Evolutionary conservation across 2,113 vertebrate species (phyloP).

Genomic region (Eolophus roseicapilla): DNA sequence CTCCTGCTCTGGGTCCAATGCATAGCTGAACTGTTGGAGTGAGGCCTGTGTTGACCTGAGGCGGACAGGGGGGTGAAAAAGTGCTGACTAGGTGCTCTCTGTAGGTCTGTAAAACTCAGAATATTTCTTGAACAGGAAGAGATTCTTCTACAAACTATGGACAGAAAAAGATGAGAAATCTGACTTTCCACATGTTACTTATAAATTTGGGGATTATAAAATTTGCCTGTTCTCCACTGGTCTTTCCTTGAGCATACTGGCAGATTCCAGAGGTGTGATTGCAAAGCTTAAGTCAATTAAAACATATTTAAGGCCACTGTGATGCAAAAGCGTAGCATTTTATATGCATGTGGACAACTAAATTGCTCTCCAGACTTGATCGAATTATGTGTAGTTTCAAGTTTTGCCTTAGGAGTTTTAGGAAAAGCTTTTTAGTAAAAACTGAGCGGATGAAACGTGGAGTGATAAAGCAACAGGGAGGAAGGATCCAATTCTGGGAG

Average conservation of each 20-base stretch:
- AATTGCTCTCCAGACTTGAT: not conserved
- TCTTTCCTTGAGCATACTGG: not conserved
- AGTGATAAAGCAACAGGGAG: not conserved
- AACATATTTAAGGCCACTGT: not conserved
- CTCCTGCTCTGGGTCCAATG: not conserved
- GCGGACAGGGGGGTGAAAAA: not conserved
- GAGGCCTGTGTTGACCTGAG: not conserved
- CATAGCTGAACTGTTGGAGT: not conserved
- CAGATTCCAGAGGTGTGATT: not conserved
- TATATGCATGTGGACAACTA: not conserved
- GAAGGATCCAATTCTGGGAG: not conserved
- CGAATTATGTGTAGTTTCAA: not conserved
- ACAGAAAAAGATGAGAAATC: not conserved
- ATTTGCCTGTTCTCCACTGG: not conserved
- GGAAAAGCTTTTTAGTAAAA: not conserved
- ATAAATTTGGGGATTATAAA: not conserved
- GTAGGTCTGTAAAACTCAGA: not conserved
- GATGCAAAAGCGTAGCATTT: not conserved
- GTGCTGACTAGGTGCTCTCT: rapidly evolving
- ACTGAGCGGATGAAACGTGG: not conserved
- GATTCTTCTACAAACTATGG: not conserved
- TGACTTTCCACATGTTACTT: not conserved
- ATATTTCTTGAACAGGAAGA: not conserved
- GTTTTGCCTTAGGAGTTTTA: not conserved
- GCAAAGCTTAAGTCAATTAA: not conserved